phyloP scores from a whole-genome alignment of 2,797 vertebrate species.

The Fratercula arctica region DNA sequence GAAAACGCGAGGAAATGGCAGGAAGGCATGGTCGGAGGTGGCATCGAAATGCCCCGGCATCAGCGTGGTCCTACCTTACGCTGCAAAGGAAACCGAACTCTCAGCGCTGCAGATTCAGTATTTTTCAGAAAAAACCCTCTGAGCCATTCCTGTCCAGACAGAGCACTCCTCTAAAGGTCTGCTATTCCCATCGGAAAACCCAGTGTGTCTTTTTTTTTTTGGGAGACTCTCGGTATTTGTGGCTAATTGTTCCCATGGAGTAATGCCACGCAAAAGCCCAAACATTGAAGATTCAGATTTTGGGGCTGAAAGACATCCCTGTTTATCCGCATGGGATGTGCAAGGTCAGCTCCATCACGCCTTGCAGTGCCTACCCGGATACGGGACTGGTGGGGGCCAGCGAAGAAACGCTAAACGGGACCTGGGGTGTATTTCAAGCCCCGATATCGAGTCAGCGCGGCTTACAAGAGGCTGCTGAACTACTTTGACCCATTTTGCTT shows the following conservation, averaged over 20 bases:
- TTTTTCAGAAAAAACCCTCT: background rate
- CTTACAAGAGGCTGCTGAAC: background rate
- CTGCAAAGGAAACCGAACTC: background rate
- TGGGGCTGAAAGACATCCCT: background rate
- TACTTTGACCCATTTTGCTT: background rate
- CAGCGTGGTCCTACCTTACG: background rate
- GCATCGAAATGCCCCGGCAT: fast-evolving
- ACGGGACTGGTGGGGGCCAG: background rate
- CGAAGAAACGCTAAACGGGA: background rate
- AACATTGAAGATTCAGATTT: background rate
- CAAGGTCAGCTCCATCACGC: background rate
- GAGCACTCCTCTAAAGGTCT: background rate
- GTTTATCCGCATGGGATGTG: background rate
- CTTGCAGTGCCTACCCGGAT: background rate
- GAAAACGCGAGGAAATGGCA: background rate
- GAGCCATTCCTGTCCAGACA: background rate
- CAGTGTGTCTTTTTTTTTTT: background rate
- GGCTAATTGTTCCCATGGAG: background rate
- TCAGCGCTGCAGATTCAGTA: background rate
- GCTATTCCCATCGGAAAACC: background rate
- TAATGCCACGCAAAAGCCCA: background rate
- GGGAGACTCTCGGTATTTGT: background rate
- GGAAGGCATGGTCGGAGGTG: background rate
- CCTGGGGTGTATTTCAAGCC: background rate
- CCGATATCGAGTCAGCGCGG: no score